These are phyloP conservation scores for Trematomus bernacchii DNA, from an alignment of 2,797 vertebrate species.

Conservation along the genomic window DNA sequence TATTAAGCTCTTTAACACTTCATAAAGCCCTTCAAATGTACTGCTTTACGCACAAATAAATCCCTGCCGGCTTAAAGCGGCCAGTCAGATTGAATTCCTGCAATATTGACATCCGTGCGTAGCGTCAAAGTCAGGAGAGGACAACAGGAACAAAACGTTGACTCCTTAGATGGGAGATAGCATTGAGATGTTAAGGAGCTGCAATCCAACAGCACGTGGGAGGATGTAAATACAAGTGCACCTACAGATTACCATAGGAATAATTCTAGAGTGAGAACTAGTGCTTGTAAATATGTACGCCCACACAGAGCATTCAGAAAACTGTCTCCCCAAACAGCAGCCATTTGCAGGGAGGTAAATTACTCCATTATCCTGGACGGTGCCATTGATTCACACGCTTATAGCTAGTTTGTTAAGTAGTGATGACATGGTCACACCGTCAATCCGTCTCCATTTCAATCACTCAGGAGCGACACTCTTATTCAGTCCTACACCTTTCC, in stretches of 20 bases:
- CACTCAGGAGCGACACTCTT: constrained; percentile 37
- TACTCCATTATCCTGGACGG: constrained; percentile 61
- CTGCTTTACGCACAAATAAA: constrained; percentile 39
- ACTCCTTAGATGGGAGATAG: constrained; percentile 29
- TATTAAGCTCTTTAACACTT: constrained; percentile 27
- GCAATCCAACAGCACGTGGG: constrained; percentile 29
- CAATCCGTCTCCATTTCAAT: constrained; percentile 64
- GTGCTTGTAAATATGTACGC: constrained; percentile 59
- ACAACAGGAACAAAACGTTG: constrained; percentile 41
- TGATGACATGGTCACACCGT: constrained; percentile 59
- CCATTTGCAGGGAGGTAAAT: constrained; percentile 68
- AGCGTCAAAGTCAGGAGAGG: constrained; percentile 53
- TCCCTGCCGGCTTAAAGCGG: constrained; percentile 36
- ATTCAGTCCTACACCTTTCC: constrained; percentile 19
- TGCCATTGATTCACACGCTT: constrained; percentile 67
- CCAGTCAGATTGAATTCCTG: constrained; percentile 39
- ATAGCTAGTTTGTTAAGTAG: constrained; percentile 70
- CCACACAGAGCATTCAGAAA: constrained; percentile 49
- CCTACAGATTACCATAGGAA: constrained; percentile 41
- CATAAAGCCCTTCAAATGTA: constrained; percentile 40
- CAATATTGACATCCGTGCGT: constrained; percentile 36
- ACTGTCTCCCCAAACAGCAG: constrained; percentile 26
- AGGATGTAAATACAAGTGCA: constrained; percentile 23
- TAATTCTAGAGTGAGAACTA: constrained; percentile 31
- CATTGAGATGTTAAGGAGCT: constrained; percentile 19